Evolutionary conservation across 2,797 vertebrate species (phyloP).

Genomic region (Chrysolophus pictus): DNA sequence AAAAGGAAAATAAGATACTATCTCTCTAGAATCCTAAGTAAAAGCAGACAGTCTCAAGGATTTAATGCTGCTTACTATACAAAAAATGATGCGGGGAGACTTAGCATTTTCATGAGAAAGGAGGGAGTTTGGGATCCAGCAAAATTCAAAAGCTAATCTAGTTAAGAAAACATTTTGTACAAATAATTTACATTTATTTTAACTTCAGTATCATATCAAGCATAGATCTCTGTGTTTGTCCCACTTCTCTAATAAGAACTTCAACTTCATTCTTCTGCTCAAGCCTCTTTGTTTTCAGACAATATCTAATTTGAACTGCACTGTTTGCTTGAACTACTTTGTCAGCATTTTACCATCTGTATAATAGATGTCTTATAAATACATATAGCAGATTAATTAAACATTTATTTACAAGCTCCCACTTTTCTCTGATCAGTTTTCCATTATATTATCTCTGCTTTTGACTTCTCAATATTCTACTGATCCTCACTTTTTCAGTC

Average conservation of each 20-base stretch:
- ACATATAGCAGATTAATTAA: not conserved
- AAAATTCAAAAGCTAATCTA: slow-evolving; percentile 9
- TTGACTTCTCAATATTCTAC: not conserved
- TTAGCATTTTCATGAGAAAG: slow-evolving; percentile 11
- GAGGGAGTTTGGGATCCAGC: not conserved
- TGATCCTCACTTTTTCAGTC: not conserved
- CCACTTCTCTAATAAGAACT: not conserved
- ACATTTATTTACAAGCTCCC: not conserved
- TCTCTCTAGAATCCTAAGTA: slow-evolving; percentile 5
- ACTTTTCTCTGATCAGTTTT: not conserved
- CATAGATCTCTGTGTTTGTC: not conserved
- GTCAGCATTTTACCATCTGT: not conserved
- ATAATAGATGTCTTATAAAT: not conserved
- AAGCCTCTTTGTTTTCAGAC: not conserved
- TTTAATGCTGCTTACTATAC: slow-evolving; percentile 11
- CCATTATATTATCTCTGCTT: not conserved
- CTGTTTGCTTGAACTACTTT: not conserved
- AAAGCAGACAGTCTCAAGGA: slow-evolving; percentile 8
- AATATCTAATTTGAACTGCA: not conserved
- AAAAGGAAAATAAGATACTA: slow-evolving; percentile 22
- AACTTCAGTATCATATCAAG: not conserved
- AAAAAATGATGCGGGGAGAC: not conserved
- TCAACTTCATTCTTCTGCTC: not conserved
- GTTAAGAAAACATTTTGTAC: not conserved
- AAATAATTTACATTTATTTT: not conserved